Percentiles rank a stretch among this genome's conserved stretches.
phyloP scores from a whole-genome alignment of 1,140 invertebrate genomes.

The Polypedilum vanderplanki region DNA sequence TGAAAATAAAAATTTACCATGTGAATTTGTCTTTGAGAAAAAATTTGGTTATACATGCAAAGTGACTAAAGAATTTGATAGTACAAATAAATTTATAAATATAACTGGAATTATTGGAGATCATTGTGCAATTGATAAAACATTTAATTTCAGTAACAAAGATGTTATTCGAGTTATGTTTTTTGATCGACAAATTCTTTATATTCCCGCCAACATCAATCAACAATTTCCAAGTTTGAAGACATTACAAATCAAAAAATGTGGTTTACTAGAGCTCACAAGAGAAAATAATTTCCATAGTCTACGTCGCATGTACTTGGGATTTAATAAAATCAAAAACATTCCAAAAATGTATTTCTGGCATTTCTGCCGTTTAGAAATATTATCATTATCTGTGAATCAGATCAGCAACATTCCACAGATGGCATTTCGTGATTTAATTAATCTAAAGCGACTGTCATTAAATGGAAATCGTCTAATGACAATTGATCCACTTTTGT shows the following conservation, averaged over 20 bases:
- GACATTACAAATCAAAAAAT: neutral
- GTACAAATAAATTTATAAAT: neutral
- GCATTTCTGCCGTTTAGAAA: slow-evolving; percentile 19
- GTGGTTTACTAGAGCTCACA: neutral
- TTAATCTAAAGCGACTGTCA: neutral
- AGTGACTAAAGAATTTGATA: neutral
- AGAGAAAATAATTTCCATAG: neutral
- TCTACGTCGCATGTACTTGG: neutral
- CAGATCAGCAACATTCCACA: neutral
- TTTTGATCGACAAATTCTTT: neutral
- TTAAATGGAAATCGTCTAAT: neutral
- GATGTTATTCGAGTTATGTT: neutral
- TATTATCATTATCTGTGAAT: neutral
- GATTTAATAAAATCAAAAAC: neutral
- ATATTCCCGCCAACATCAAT: neutral
- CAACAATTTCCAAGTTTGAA: neutral
- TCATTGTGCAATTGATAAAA: neutral
- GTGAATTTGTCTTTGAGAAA: neutral
- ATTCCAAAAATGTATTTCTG: neutral
- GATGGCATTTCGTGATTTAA: neutral
- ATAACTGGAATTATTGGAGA: neutral
- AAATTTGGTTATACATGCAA: neutral
- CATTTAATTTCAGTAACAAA: neutral
- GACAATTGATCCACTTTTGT: neutral
- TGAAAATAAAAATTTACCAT: neutral